These are phyloP conservation scores for Limnephilus marmoratus DNA, from an alignment of 2,888 invertebrate species.

Conservation along the genomic window DNA sequence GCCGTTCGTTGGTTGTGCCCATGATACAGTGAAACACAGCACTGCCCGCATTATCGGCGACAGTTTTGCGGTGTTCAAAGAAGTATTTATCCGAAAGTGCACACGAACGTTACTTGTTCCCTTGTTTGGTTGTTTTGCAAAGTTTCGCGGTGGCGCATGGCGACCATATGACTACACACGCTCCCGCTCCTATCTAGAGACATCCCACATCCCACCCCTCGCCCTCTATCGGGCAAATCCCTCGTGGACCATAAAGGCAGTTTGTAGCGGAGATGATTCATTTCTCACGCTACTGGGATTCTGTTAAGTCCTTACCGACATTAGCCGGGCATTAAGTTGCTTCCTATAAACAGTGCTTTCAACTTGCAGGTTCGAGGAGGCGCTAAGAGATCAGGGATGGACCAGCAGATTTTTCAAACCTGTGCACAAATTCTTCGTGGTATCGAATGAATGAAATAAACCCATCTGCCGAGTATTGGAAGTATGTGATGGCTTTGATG, in stretches of 20 bases:
- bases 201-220: not conserved
- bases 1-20: not conserved
- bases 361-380: not conserved
- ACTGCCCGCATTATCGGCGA: conserved; percentile 16
- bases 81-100: conserved; percentile 34
- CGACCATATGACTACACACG: conserved; percentile 16
- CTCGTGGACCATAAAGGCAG: conserved; percentile 60
- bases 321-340: conserved; percentile 43
- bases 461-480: too few species aligned
- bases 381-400: not conserved
- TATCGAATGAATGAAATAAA: too few species aligned
- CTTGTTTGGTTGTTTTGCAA: conserved; percentile 19
- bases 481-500: too few species aligned
- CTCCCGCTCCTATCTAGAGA: not conserved
- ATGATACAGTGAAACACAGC: not conserved
- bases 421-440: too few species aligned
- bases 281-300: conserved; percentile 50
- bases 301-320: conserved; percentile 45
- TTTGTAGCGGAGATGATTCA: conserved; percentile 61
- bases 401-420: not conserved
- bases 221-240: conserved; percentile 46
- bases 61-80: conserved; percentile 23
- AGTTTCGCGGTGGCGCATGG: conserved; percentile 10
- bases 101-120: not conserved
- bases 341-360: not conserved